A percentile compares a stretch with the other conserved stretches of the same genome.
phyloP scores from a whole-genome alignment of 2,888 invertebrate genomes.

The Elegia similella region DNA sequence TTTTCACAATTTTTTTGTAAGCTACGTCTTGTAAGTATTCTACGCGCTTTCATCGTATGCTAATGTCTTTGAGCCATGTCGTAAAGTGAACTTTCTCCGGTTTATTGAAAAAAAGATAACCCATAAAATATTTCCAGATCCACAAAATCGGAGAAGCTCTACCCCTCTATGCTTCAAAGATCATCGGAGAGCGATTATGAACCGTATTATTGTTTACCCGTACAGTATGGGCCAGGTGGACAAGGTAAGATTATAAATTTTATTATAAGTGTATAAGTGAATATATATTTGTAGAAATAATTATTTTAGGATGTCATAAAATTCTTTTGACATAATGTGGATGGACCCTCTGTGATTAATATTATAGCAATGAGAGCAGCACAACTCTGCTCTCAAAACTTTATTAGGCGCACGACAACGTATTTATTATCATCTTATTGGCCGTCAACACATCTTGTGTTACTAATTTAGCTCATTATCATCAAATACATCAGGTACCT shows the following conservation, averaged over 20 bases:
- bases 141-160: constrained; percentile 96
- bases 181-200: constrained; percentile 92
- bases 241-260: constrained; percentile 79
- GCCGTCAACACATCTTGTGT: too few relatives aligned
- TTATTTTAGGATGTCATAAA: too few relatives aligned
- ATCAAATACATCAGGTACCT: too few relatives aligned
- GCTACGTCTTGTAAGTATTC: not conserved
- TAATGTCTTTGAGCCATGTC: constrained; percentile 44
- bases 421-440: too few relatives aligned
- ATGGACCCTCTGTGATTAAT: too few relatives aligned
- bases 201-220: constrained; percentile 92
- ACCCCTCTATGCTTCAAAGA: constrained; percentile 94
- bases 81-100: constrained; percentile 31
- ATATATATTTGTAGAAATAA: too few relatives aligned
- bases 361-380: too few relatives aligned
- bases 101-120: not conserved
- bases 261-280: not conserved
- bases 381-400: too few relatives aligned
- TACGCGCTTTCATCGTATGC: constrained; percentile 51
- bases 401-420: too few relatives aligned
- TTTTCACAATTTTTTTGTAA: not conserved
- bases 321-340: too few relatives aligned
- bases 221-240: constrained; percentile 80
- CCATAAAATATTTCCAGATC: constrained; percentile 83
- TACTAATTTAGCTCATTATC: too few relatives aligned